These are phyloP conservation scores for Spinus olivaceus DNA, from an alignment of 2,797 vertebrate genomes.

Conservation along the genomic window DNA sequence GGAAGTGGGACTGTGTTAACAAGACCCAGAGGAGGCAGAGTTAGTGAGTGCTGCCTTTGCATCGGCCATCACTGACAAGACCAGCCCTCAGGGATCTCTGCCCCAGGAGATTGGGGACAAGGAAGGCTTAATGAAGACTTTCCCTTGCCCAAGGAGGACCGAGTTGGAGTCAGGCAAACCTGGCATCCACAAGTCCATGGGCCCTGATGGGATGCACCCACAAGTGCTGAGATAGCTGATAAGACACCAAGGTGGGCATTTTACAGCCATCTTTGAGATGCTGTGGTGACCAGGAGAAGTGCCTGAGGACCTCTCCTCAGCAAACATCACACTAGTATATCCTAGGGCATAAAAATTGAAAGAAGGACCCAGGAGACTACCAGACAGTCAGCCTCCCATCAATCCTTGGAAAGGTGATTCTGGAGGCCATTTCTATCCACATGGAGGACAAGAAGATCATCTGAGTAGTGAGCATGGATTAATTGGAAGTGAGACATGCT, in stretches of 20 bases:
- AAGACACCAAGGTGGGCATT: not conserved
- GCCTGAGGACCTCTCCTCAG: not conserved
- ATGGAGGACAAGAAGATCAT: not conserved
- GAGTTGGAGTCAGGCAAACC: not conserved
- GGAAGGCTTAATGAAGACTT: not conserved
- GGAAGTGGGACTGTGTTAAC: not conserved
- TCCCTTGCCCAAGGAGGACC: not conserved
- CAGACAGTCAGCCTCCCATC: not conserved
- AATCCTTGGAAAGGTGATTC: not conserved
- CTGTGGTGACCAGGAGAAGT: not conserved
- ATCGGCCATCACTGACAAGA: not conserved
- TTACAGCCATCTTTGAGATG: not conserved
- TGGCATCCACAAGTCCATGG: not conserved
- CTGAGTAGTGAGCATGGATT: not conserved
- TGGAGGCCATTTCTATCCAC: not conserved
- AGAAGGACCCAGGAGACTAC: not conserved
- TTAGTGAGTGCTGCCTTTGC: not conserved
- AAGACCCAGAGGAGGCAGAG: too few relatives aligned
- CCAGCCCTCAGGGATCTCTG: not conserved
- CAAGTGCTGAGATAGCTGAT: not conserved
- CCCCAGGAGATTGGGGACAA: not conserved
- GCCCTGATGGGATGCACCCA: not conserved
- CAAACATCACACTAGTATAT: not conserved
- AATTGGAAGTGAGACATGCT: not conserved
- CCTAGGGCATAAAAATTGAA: not conserved